These are phyloP conservation scores for Nebria ingens DNA, from an alignment of 1,140 invertebrate genomes.

Conservation along the genomic window DNA sequence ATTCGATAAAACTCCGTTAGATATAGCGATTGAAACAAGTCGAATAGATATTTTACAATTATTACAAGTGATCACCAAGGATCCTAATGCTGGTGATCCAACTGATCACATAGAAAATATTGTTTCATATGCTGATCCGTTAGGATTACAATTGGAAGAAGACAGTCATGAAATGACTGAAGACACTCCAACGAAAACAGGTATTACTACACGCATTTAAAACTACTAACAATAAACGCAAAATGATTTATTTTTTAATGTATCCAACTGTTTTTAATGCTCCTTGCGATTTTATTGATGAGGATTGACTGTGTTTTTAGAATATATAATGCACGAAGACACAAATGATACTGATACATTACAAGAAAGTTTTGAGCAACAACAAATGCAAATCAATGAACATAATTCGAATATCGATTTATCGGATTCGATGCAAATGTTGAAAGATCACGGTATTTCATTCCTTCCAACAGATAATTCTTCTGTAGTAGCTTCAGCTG, in stretches of 20 bases:
- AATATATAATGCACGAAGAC: slow-evolving; percentile 25
- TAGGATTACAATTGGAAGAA: too few species aligned
- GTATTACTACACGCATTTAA: too few species aligned
- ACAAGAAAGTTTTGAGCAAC: slow-evolving; percentile 27
- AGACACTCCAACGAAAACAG: too few species aligned
- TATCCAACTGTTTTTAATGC: too few species aligned
- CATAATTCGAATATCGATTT: neutral
- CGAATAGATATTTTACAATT: slow-evolving; percentile 51
- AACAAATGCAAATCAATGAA: slow-evolving; percentile 23
- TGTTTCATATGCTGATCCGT: too few species aligned
- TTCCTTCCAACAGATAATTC: slow-evolving; percentile 64
- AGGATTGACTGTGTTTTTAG: too few species aligned
- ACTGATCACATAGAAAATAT: slow-evolving; percentile 33
- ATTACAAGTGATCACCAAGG: slow-evolving; percentile 39
- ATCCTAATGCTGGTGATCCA: slow-evolving; percentile 25
- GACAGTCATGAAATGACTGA: too few species aligned
- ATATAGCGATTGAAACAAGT: slow-evolving; percentile 58
- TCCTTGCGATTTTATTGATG: too few species aligned
- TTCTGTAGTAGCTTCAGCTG: slow-evolving; percentile 61
- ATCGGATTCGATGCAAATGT: slow-evolving; percentile 45
- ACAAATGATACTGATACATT: slow-evolving; percentile 15
- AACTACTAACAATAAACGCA: too few species aligned
- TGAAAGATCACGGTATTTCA: slow-evolving; percentile 71
- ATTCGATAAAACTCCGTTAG: slow-evolving; percentile 74
- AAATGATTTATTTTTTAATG: too few species aligned